phyloP scores from a whole-genome alignment of 1,140 invertebrate genomes.

The Rhizoglyphus robini region DNA sequence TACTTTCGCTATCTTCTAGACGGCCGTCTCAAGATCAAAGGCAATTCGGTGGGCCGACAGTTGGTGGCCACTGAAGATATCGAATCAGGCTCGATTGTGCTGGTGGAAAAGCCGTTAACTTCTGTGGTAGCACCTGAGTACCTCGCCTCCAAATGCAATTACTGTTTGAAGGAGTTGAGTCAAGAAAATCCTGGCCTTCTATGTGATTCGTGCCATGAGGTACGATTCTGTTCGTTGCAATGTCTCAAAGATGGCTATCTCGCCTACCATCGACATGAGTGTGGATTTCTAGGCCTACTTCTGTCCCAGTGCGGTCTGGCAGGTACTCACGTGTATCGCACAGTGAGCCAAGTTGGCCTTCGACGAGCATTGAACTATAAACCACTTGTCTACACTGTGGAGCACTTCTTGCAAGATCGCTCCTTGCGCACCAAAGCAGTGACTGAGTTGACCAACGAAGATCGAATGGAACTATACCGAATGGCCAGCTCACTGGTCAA shows the following conservation, averaged over 20 bases:
- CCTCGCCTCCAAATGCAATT: neutral
- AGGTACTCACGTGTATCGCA: neutral
- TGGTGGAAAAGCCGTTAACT: neutral
- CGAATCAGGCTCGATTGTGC: neutral
- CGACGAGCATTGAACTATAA: neutral
- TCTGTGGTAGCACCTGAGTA: neutral
- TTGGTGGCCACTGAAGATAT: neutral
- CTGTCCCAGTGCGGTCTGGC: neutral
- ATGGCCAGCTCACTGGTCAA: neutral
- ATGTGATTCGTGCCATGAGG: neutral
- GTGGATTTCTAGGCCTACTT: neutral
- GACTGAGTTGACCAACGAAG: neutral
- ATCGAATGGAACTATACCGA: neutral
- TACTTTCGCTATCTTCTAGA: no score
- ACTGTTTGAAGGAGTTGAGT: neutral
- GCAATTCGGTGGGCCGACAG: neutral
- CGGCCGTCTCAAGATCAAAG: no score
- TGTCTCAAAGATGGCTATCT: neutral
- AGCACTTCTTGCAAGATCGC: neutral
- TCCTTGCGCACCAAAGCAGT: neutral
- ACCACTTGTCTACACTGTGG: neutral
- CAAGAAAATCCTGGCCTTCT: neutral
- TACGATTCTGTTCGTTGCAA: neutral
- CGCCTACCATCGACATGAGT: conserved; percentile 8
- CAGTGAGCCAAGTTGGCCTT: neutral